Base-by-base conservation (phyloP, 2,113 vertebrate genomes). In the Dissostichus mawsoni region DNA sequence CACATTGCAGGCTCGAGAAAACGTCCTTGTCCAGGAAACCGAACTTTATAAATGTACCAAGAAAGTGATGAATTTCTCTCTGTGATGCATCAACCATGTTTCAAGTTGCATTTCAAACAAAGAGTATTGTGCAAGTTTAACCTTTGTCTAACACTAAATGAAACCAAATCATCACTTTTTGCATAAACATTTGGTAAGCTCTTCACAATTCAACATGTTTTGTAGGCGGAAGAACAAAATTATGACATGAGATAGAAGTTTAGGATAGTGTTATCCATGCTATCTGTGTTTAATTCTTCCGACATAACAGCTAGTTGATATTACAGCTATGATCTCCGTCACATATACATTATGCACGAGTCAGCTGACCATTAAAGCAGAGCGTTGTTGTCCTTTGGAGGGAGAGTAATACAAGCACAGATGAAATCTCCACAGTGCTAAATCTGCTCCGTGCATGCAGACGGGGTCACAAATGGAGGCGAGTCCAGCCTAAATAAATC, bases 331-430 rank as follows among this genome's bases (percentile, higher is more conserved):
- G 47, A 64, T 68, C 71, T 69, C 44, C 50, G 48, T 85, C 71
- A 85, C 81, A 87, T 79, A 74, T 81, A 44, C 62, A 87, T 77
- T 69, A 78, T 83, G 74, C 65, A 76, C 66, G 76, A 70, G 61
- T 80, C 50, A 8, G 76, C 62, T 80, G 69, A 83, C 74, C 66
- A 71, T 65, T 81, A 55, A 65, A 70, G 76, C 80, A 84, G 64
- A 3, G 55, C 72, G 2, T 4, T n/a, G 58, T 68, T 74, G 73
- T 86, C 80, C 75, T 76, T 77, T 87, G 56, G 51, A 69, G 53
- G 53, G 53, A 85, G 78, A 87, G 61, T 75, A 62, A 87, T 69
- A 70, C 58, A 78, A 86, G 75, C 71, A 36, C 36, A 67, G 33
- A 78, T 62, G 44, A 71, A 73, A 78, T 90, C 79, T 68, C 17